Percentiles rank a stretch among this genome's conserved stretches.
Evolutionary conservation across 2,797 vertebrate species (phyloP).

Genomic region (Anabacerthia variegaticeps): DNA sequence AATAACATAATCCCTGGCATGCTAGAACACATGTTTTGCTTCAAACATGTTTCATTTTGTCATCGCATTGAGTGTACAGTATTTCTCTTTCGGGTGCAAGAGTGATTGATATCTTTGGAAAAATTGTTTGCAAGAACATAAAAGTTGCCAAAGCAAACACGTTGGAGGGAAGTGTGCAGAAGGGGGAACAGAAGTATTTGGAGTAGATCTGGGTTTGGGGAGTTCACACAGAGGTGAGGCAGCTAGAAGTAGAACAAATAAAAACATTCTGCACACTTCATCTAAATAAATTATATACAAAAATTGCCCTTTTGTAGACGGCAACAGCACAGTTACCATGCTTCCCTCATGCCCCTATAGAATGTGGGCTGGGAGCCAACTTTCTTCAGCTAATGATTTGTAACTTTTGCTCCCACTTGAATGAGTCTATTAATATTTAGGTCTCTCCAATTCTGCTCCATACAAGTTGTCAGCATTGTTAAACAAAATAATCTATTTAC

Average conservation of each 20-base stretch:
- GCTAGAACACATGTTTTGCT: conserved; percentile 90
- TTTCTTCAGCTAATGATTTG: conserved; percentile 81
- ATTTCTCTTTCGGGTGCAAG: conserved; percentile 86
- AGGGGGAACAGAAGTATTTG: conserved; percentile 84
- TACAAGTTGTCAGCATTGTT: conserved; percentile 51
- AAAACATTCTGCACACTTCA: conserved; percentile 88
- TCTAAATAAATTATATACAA: conserved; percentile 88
- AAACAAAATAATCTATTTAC: conserved; percentile 68
- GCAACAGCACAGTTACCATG: conserved; percentile 68
- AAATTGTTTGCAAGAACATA: conserved; percentile 89
- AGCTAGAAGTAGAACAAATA: conserved; percentile 90
- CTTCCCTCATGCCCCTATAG: conserved; percentile 72
- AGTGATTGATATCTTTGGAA: conserved; percentile 93
- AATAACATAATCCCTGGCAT: conserved; percentile 77
- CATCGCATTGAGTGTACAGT: conserved; percentile 85
- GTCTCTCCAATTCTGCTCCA: conserved; percentile 57
- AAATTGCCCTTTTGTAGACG: conserved; percentile 76
- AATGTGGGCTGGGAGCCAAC: conserved; percentile 76
- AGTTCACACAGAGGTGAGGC: conserved; percentile 94
- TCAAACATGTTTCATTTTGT: conserved; percentile 92
- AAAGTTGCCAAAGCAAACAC: conserved; percentile 95
- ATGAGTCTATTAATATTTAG: conserved; percentile 73
- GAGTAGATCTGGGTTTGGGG: conserved; percentile 82
- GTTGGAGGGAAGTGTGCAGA: conserved; percentile 82
- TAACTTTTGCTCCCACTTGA: conserved; percentile 77